Conservation (phyloP, 2,888 invertebrate species). For the Metalampra italica region DNA sequence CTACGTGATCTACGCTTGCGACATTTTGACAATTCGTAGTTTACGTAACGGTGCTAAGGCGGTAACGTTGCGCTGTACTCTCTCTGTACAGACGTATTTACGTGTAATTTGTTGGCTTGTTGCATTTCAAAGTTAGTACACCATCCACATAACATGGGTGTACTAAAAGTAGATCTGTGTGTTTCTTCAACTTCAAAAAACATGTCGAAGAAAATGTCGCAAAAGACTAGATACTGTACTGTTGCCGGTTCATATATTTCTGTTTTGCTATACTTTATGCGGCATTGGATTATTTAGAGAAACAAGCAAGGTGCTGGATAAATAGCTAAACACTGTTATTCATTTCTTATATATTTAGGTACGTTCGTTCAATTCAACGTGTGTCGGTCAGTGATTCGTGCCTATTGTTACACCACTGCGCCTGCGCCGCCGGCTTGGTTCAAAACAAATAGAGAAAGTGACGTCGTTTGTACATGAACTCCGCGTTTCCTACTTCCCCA, state of each 20-base stretch:
- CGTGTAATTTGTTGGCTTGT: not conserved
- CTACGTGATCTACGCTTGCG: constrained; percentile 61
- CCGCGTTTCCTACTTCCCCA: constrained; percentile 57
- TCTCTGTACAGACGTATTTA: not conserved
- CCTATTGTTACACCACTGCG: constrained; percentile 2
- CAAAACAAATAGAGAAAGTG: constrained; percentile 73
- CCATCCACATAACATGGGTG: no score
- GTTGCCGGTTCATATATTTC: no score
- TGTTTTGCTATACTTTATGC: no score
- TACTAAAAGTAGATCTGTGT: no score
- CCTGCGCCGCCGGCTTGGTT: constrained; percentile 38
- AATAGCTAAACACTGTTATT: not conserved
- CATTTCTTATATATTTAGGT: not conserved
- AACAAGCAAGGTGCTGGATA: no score
- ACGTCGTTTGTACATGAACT: constrained; percentile 49
- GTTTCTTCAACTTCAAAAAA: no score
- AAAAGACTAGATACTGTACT: no score
- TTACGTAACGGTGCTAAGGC: constrained; percentile 29
- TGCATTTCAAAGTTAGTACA: not conserved
- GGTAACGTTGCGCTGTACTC: constrained; percentile 2
- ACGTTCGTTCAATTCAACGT: not conserved
- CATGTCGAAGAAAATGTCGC: no score
- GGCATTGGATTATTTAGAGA: no score
- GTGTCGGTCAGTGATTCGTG: not conserved
- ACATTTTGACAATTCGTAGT: constrained; percentile 61